Evolutionary conservation across 2,797 vertebrate genomes (phyloP), one percentile per base, ranked within the genome.

Genomic region (Monodelphis domestica): DNA sequence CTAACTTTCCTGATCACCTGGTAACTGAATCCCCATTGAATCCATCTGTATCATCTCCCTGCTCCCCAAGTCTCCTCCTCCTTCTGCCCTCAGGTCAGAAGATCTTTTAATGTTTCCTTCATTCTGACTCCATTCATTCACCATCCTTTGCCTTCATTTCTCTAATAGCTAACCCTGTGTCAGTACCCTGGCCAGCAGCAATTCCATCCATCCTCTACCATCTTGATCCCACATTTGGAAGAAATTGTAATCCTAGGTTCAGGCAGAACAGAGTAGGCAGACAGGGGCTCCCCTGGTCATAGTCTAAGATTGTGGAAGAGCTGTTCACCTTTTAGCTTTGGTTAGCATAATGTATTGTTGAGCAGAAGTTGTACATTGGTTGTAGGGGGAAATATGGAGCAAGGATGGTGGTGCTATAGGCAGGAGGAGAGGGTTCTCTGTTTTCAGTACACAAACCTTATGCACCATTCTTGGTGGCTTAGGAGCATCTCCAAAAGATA

Each of bases 241-340:
- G 5, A 89, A 93, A 90, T 33, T 89, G 92, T 91, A 87, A 94
- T 88, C 78, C 33, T 52, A 91, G 90, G 26, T 5, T 50, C 10
- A 59, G 15, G 4, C 45, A 90, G 30, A 91, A 33, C n/a, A 91
- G 93, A 91, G 26, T 29, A 84, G 3, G 78, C 50, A 29, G 59
- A 45, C 33, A 53, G 5, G 53, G n/a, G 53, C 11, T 78, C 53
- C 52, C 9, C 24, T 30, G 53, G 52, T 52, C 52, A 45, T 14
- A 59, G 51, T 12, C 87, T 88, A 56, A n/a, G 55, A 2, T 45
- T 78, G 2, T 45, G 38, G 38, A 78, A 45, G 45, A 78, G 15
- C 70, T 78, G 17, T 45, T 38, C 45, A 45, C 21, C 21, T 78
- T 70, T 26, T 78, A 78, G 70, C 21, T 78, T 45, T 78, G 38